phyloP scores from a whole-genome alignment of 2,888 invertebrate species.

The Meliscaeva auricollis region DNA sequence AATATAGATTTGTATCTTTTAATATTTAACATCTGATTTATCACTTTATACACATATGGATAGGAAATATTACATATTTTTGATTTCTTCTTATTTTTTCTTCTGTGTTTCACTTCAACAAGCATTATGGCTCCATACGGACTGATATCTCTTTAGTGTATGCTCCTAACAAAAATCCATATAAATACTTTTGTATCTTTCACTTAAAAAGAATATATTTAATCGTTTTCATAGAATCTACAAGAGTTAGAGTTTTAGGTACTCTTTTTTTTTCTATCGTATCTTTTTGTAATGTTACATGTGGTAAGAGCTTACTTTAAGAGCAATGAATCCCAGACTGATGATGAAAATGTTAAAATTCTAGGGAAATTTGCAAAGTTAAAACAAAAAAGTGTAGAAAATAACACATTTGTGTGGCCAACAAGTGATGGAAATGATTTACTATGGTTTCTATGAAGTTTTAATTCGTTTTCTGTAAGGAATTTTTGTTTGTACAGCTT shows the following conservation, averaged over 20 bases:
- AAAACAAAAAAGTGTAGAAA: too few species aligned
- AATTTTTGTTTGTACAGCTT: too few species aligned
- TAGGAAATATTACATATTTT: neutral
- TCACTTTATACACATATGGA: neutral
- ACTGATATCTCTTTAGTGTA: neutral
- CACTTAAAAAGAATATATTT: conserved; percentile 3
- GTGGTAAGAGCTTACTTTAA: too few species aligned
- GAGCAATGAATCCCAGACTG: too few species aligned
- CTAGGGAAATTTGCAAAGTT: too few species aligned
- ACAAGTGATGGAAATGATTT: too few species aligned
- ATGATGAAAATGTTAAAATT: too few species aligned
- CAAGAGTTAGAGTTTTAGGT: conserved; percentile 22
- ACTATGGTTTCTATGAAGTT: too few species aligned
- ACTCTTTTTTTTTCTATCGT: too few species aligned
- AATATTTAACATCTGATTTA: conserved; percentile 35
- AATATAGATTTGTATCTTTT: conserved; percentile 29
- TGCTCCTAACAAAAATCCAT: neutral
- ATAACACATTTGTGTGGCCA: too few species aligned
- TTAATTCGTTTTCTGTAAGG: too few species aligned
- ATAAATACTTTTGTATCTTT: conserved; percentile 29
- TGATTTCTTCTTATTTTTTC: neutral
- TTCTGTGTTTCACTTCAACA: conserved; percentile 14
- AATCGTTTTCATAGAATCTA: conserved; percentile 30
- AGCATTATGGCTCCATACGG: neutral
- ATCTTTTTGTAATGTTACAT: too few species aligned